Evolutionary conservation across 2,113 vertebrate genomes (phyloP).

Genomic region (Macquaria ambigua): DNA sequence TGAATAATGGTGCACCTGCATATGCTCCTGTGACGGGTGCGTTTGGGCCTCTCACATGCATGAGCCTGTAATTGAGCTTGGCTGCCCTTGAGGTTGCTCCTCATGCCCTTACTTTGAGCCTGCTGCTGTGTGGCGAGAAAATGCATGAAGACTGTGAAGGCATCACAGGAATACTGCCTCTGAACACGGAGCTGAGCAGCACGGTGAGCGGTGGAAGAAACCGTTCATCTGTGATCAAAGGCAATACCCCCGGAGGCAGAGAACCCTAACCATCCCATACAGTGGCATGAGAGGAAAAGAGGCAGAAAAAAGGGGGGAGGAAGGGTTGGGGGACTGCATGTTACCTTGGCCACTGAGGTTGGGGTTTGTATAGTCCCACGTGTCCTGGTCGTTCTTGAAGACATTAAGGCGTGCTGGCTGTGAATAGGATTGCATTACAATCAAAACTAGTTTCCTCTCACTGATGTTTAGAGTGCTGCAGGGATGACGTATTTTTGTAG

Average conservation of each 20-base stretch:
- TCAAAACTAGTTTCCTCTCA: neutral
- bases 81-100: constrained; percentile 77
- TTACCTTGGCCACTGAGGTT: constrained; percentile 96
- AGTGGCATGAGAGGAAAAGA: constrained; percentile 85
- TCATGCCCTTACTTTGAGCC: constrained; percentile 80
- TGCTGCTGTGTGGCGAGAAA: constrained; percentile 73
- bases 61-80: constrained; percentile 40
- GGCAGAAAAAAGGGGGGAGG: constrained; percentile 46
- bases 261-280: constrained; percentile 75
- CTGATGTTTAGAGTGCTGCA: neutral
- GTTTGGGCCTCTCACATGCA: constrained; percentile 66
- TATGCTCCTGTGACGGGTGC: constrained; percentile 47
- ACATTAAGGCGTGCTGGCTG: constrained; percentile 96
- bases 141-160: constrained; percentile 70
- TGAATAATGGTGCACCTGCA: constrained; percentile 40
- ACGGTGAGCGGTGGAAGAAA: neutral
- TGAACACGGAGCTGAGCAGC: constrained; percentile 32
- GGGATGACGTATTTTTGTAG: no score
- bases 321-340: constrained; percentile 27
- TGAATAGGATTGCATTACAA: constrained; percentile 27
- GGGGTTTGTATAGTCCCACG: constrained; percentile 98
- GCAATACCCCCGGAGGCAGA: constrained; percentile 70
- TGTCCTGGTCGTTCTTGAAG: constrained; percentile 98
- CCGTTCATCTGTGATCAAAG: constrained; percentile 58
- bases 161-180: constrained; percentile 70